Evolutionary conservation across 2,113 vertebrate species (phyloP), one percentile per base, ranked within the genome.

Genomic region (Cromileptes altivelis): DNA sequence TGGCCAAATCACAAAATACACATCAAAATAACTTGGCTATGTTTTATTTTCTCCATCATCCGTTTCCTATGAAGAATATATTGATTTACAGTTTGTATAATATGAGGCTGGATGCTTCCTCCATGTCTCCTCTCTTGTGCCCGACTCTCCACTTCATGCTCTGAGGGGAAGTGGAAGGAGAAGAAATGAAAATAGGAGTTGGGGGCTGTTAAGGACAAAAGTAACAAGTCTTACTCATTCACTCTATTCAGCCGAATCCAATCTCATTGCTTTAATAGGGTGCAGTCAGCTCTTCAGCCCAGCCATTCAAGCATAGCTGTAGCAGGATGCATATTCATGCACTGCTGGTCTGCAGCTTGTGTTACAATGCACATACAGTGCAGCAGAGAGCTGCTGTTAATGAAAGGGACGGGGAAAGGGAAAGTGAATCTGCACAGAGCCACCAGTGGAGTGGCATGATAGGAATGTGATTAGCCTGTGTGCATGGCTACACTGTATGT

Each of bases 281-380:
- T 68, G 81, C 84, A 78, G 81, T 67, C 75, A 68, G 69, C 85
- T 86, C 76, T 85, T 91, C 61, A 81, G 78, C 71, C 64, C 2
- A 5, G 67, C 65, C 55, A 67, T 88, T 86, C 42, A 78, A 27
- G 68, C 85, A 18, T 53, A 55, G 73, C 85, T 83, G 78, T 79
- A 63, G 82, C 82, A 69, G 82, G 85, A 86, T 90, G 85, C 89
- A 91, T 89, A 89, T 91, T 92, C 85, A 92, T 86, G 82, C 81
- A n/a, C 79, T 85, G 75, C 82, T 85, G 82, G 50, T 56, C 80
- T 83, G 82, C 81, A 84, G 89, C 86, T 84, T 80, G 77, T 33
- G 78, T 69, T 78, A 77, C 72, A 82, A 70, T 86, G 75, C 70
- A 80, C 81, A 74, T 63, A 79, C 71, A 69, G 82, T 64, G 70